Percentiles rank a stretch among this genome's conserved stretches.
Evolutionary conservation across 1,140 invertebrate genomes (phyloP).

Genomic region (Goniozus legneri): DNA sequence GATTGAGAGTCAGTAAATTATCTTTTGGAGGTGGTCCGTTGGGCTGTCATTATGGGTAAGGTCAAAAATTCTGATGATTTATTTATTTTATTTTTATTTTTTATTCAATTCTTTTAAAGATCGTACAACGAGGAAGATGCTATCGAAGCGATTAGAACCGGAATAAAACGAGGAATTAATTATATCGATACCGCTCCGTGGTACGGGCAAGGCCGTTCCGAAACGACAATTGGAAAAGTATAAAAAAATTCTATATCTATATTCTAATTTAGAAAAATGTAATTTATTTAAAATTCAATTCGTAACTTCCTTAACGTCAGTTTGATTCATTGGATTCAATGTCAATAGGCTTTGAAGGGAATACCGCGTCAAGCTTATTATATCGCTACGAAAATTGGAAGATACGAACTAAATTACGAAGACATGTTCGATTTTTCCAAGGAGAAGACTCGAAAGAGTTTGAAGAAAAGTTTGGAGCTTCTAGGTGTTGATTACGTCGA

Average conservation of each 20-base stretch:
- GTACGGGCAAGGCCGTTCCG: slow-evolving; percentile 85
- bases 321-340: not conserved
- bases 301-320: not conserved
- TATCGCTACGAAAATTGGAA: slow-evolving; percentile 88
- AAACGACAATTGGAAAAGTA: slow-evolving; percentile 79
- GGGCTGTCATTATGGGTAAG: slow-evolving; percentile 49
- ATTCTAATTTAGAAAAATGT: slow-evolving; percentile 3
- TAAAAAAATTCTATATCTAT: slow-evolving; percentile 5
- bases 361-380: slow-evolving; percentile 82
- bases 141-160: slow-evolving; percentile 65
- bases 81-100: not conserved
- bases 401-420: slow-evolving; percentile 70
- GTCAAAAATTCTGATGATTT: not conserved
- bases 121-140: slow-evolving; percentile 61
- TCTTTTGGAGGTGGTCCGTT: slow-evolving; percentile 58
- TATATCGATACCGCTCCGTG: slow-evolving; percentile 89
- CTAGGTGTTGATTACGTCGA: slow-evolving; percentile 83
- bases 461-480: slow-evolving; percentile 74
- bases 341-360: slow-evolving; percentile 65
- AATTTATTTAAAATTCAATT: slow-evolving; percentile 7
- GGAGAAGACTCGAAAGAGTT: slow-evolving; percentile 67
- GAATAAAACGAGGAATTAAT: slow-evolving; percentile 79
- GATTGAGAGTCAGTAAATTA: slow-evolving; percentile 59
- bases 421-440: slow-evolving; percentile 86
- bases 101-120: slow-evolving; percentile 1